phyloP scores from a whole-genome alignment of 2,113 vertebrate species.

The Protobothrops flavoviridis region DNA sequence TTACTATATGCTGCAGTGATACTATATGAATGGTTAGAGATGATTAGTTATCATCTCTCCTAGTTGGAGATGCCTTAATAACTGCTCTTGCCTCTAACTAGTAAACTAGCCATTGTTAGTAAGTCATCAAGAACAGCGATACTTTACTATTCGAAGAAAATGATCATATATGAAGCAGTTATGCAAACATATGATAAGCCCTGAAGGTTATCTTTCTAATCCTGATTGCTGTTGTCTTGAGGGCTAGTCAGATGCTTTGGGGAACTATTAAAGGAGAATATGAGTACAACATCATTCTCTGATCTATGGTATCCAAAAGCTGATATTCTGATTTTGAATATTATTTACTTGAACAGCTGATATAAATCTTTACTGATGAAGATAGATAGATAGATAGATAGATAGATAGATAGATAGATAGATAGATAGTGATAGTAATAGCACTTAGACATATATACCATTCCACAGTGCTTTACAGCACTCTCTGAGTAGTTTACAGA shows the following conservation, averaged over 20 bases:
- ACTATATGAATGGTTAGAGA: background rate
- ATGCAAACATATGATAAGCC: background rate
- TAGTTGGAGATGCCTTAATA: background rate
- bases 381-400: background rate
- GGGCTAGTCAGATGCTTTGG: background rate
- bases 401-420: no score
- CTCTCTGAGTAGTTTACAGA: no score
- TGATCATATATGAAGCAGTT: background rate
- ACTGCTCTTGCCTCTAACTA: background rate
- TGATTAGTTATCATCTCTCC: background rate
- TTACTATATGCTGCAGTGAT: background rate
- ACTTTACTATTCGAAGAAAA: background rate
- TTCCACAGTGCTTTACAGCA: no score
- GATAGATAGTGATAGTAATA: background rate
- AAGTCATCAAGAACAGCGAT: background rate
- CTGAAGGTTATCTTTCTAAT: background rate
- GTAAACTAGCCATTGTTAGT: background rate
- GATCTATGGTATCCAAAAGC: background rate
- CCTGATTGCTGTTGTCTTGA: background rate
- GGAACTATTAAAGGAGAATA: background rate
- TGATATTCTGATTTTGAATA: background rate
- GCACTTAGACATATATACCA: no score
- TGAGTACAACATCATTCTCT: background rate
- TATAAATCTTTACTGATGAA: background rate
- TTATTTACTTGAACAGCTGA: background rate